phyloP scores from a whole-genome alignment of 2,797 vertebrate species.

The Phaenicophaeus curvirostris region DNA sequence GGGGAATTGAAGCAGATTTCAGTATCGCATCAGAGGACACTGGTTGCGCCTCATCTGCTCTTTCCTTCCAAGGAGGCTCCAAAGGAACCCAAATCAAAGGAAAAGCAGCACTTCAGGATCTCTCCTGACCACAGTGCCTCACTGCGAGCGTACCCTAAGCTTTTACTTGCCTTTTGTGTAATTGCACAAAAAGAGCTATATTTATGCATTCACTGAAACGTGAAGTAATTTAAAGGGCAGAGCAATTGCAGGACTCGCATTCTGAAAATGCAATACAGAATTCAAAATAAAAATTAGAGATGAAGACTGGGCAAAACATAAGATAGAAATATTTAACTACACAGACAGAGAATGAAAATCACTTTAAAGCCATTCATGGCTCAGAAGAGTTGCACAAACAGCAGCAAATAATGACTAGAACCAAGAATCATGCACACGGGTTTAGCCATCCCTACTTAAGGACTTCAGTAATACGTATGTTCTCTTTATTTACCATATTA shows the following conservation, averaged over 20 bases:
- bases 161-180: background rate
- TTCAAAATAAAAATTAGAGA: background rate
- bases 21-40: accelerated
- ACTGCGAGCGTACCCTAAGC: background rate
- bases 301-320: background rate
- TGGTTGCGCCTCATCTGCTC: background rate
- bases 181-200: background rate
- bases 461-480: accelerated
- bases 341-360: background rate
- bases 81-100: background rate
- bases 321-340: background rate
- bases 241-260: background rate
- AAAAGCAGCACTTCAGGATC: background rate
- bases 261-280: background rate
- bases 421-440: background rate
- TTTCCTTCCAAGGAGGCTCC: background rate
- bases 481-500: background rate
- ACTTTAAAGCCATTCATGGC: background rate
- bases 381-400: background rate
- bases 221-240: background rate
- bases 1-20: background rate
- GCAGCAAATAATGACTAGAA: background rate
- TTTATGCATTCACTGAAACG: background rate
- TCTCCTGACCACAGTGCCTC: background rate
- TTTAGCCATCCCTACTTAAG: background rate